Base-by-base conservation (phyloP, 2,888 invertebrate genomes). In the Drosophila atroscutellata region DNA sequence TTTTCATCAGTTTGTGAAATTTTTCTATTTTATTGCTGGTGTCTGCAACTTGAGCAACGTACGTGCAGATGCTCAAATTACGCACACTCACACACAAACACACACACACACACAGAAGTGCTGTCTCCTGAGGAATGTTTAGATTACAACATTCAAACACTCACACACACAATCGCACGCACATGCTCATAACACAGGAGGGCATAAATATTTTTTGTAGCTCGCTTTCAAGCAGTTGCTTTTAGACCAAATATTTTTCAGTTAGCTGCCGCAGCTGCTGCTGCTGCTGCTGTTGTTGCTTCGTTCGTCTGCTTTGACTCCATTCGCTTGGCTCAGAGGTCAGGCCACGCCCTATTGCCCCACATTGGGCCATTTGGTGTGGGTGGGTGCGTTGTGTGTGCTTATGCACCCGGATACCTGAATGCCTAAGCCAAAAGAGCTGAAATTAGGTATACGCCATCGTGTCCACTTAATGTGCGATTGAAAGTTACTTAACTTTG, bases 1-100 rank as follows among this genome's bases (percentile, higher is more conserved):
- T 85, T 87, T 87, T 84, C 86, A 87, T 89, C 86, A 86, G 83
- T 80, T 83, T 76, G 79, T 62, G 74, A 85, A 83, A 70, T 71
- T 75, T 77, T 75, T 70, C 67, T 65, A 61, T 72, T 75, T 72
- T 67, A 70, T 72, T 81, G 78, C 74, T 62, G 30, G 67, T 47
- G 65, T 62, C 70, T 71, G 63, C 81, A 75, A 70, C 61, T 72
- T 66, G 80, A 72, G 71, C 57, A 71, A 62, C 34, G 75, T 77
- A 83, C 89, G 86, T 86, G 83, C 72, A 88, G 86, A 83, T 87
- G 75, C 74, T 85, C 75, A 65, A 68, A 73, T 70, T 72, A 70
- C 64, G 49, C 50, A 58, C 65, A 30, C 20, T 36, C 32, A 32
- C 37, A 45, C 36, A 55, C 37, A 18, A 5, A 32, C 32, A 34